Evolutionary conservation across 1,140 invertebrate genomes (phyloP).

Genomic region (Pseudomyrmex gracilis): DNA sequence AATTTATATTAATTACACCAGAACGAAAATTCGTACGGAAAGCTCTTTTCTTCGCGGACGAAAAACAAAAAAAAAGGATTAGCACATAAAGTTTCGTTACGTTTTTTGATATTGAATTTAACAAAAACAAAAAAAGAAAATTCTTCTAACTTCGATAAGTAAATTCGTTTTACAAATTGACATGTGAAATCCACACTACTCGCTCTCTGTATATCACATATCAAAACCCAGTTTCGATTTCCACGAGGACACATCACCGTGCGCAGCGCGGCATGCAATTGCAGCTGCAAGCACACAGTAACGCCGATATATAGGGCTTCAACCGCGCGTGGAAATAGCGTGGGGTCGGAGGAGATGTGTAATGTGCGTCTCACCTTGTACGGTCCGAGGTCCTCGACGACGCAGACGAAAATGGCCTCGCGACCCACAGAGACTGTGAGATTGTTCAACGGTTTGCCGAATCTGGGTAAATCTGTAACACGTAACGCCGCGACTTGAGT

Average conservation of each 20-base stretch:
- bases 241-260: not conserved
- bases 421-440: slow-evolving; percentile 92
- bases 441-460: slow-evolving; percentile 92
- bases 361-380: slow-evolving; percentile 89
- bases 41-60: too few species aligned
- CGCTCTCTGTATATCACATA: slow-evolving; percentile 5
- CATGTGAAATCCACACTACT: slow-evolving; percentile 16
- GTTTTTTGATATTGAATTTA: too few species aligned
- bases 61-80: too few species aligned
- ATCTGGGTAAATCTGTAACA: slow-evolving; percentile 89
- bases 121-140: too few species aligned
- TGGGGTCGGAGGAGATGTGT: not conserved
- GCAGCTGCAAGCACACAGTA: slow-evolving; percentile 6
- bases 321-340: slow-evolving; percentile 34
- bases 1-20: too few species aligned
- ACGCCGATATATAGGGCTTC: slow-evolving; percentile 2
- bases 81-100: too few species aligned
- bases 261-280: slow-evolving; percentile 47
- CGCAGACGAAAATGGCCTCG: slow-evolving; percentile 92
- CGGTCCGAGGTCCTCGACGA: slow-evolving; percentile 91
- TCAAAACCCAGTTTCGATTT: slow-evolving; percentile 15
- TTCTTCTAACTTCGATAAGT: not conserved
- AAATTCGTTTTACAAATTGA: not conserved
- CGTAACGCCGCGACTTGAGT: slow-evolving; percentile 69
- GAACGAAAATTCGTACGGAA: too few species aligned